Conservation (phyloP, 2,113 vertebrate genomes). For the Ranitomeya imitator region DNA sequence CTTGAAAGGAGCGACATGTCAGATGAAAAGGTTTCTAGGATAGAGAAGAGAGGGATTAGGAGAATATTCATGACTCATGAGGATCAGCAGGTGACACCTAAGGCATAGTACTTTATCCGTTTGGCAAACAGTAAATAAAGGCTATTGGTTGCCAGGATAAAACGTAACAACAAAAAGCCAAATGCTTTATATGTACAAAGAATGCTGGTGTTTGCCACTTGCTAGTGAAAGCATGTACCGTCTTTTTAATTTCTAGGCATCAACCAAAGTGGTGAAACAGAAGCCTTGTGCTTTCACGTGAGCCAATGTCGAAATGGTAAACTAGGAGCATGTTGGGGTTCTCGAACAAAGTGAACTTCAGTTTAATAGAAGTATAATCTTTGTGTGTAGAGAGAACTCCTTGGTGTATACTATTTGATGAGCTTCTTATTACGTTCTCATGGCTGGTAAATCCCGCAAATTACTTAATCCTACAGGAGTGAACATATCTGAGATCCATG, state of each 20-base stretch:
- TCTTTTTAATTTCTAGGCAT: constrained; percentile 85
- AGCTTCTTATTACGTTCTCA: not conserved
- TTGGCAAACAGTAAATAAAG: constrained; percentile 88
- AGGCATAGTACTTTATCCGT: constrained; percentile 83
- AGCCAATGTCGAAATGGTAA: constrained; percentile 56
- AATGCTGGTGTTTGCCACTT: constrained; percentile 69
- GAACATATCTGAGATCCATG: not conserved
- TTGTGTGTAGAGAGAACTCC: not conserved
- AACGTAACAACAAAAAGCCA: constrained; percentile 77
- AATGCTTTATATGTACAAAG: constrained; percentile 66
- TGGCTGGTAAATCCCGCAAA: not conserved
- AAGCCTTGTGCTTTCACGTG: constrained; percentile 94
- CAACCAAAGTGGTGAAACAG: constrained; percentile 75
- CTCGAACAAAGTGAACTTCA: not conserved
- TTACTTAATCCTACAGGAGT: not conserved
- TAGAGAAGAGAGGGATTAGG: constrained; percentile 84
- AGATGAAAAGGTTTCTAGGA: constrained; percentile 71
- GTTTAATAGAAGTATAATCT: not conserved
- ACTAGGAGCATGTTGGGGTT: not conserved
- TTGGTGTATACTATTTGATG: not conserved
- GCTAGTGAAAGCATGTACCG: constrained; percentile 74
- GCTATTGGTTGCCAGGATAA: constrained; percentile 80
- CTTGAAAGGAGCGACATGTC: constrained; percentile 64
- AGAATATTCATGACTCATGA: constrained; percentile 88
- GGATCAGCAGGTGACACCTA: constrained; percentile 90